Evolutionary conservation across 2,888 invertebrate genomes (phyloP).

Genomic region (Ypsolopha scabrella): DNA sequence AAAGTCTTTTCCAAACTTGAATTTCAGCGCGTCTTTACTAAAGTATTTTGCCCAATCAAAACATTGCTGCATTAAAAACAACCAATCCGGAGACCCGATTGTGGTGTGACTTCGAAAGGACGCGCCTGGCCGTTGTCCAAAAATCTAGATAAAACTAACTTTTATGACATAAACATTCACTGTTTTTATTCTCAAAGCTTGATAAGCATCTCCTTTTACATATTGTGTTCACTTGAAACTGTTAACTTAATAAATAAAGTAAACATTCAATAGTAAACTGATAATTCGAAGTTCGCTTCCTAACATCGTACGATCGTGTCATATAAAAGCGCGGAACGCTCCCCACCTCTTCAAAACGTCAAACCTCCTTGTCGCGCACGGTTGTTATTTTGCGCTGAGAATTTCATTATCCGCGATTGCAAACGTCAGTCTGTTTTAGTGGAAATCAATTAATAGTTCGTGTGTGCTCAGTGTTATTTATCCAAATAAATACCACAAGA

Average conservation of each 20-base stretch:
- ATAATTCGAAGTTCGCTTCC: constrained; percentile 47
- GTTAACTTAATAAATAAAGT: neutral
- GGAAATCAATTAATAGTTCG: constrained; percentile 13
- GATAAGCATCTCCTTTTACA: neutral
- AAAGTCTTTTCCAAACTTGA: neutral
- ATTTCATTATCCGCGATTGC: constrained; percentile 40
- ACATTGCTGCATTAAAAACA: constrained; percentile 14
- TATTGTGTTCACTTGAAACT: neutral
- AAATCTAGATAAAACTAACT: constrained; percentile 17
- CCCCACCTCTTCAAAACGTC: constrained; percentile 60
- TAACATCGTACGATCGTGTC: constrained; percentile 64
- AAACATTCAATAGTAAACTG: constrained; percentile 23
- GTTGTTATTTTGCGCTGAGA: constrained; percentile 34
- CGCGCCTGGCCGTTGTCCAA: constrained; percentile 30
- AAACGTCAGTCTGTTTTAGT: constrained; percentile 42
- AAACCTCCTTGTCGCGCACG: constrained; percentile 32
- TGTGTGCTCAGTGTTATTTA: constrained; percentile 69
- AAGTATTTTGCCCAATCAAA: constrained; percentile 33
- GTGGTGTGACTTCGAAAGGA: constrained; percentile 64
- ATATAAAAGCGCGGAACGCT: constrained; percentile 55
- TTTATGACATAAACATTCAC: constrained; percentile 28
- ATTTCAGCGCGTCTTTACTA: constrained; percentile 3
- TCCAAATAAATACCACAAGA: constrained; percentile 57
- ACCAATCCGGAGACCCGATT: constrained; percentile 48
- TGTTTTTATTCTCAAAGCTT: constrained; percentile 8